phyloP scores from a whole-genome alignment of 2,113 vertebrate genomes.

The Cinclus mexicanus region DNA sequence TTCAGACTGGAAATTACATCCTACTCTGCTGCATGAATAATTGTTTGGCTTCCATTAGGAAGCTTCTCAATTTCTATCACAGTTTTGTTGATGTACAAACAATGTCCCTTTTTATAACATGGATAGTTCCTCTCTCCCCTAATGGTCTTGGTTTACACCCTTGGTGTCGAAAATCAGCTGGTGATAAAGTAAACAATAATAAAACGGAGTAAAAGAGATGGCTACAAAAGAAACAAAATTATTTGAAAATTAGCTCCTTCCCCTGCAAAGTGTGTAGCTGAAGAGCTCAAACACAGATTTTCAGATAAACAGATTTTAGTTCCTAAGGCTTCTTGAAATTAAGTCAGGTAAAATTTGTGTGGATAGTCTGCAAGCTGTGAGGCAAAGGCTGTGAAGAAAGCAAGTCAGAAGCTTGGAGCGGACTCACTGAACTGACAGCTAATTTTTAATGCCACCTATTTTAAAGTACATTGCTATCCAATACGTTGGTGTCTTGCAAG shows the following conservation, averaged over 20 bases:
- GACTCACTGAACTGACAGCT: background rate
- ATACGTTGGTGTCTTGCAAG: background rate
- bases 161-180: background rate
- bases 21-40: background rate
- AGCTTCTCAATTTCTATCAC: background rate
- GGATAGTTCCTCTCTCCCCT: background rate
- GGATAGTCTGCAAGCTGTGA: background rate
- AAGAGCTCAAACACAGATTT: background rate
- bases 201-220: background rate
- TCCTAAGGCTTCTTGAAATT: background rate
- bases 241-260: background rate
- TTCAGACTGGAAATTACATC: conserved; percentile 29
- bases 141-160: background rate
- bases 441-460: background rate
- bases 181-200: background rate
- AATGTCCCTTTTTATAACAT: background rate
- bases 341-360: background rate
- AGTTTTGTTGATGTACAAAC: background rate
- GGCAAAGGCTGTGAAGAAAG: background rate
- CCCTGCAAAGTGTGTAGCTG: background rate
- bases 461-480: background rate
- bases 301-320: background rate
- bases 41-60: conserved; percentile 8
- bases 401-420: background rate
- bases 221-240: background rate